A percentile compares a stretch with the other conserved stretches of the same genome.
Conservation (phyloP, 2,888 invertebrate genomes). For the Patella caerulea region DNA sequence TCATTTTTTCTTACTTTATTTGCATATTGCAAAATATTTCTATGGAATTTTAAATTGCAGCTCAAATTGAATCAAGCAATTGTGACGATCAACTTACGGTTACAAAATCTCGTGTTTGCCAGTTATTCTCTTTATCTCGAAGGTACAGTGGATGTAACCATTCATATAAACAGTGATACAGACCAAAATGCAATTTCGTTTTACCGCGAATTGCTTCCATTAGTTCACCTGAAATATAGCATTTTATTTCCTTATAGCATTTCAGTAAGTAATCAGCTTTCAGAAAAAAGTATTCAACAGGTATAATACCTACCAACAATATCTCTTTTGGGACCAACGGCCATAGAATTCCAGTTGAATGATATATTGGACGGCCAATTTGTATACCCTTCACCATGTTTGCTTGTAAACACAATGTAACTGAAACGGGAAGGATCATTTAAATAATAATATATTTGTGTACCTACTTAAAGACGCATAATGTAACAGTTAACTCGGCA, state of each 20-base stretch:
- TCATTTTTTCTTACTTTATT: too few species aligned
- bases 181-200: constrained; percentile 74
- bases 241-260: too few species aligned
- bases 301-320: constrained; percentile 76
- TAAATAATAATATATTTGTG: neutral
- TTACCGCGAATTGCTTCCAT: constrained; percentile 53
- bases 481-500: too few species aligned
- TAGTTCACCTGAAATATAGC: constrained; percentile 51
- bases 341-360: constrained; percentile 87
- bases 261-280: too few species aligned
- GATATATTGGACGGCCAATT: constrained; percentile 84
- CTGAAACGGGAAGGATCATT: constrained; percentile 67
- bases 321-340: constrained; percentile 83
- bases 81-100: constrained; percentile 38
- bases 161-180: constrained; percentile 72
- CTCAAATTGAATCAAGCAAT: too few species aligned
- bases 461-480: too few species aligned
- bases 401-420: constrained; percentile 86
- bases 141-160: constrained; percentile 72
- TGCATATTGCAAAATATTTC: too few species aligned
- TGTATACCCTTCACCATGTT: constrained; percentile 89
- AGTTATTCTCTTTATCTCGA: constrained; percentile 74
- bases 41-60: too few species aligned
- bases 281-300: neutral
- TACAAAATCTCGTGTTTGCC: constrained; percentile 78